These are phyloP conservation scores for Cephus nigrinus DNA, from an alignment of 2,888 invertebrate species.

Conservation along the genomic window DNA sequence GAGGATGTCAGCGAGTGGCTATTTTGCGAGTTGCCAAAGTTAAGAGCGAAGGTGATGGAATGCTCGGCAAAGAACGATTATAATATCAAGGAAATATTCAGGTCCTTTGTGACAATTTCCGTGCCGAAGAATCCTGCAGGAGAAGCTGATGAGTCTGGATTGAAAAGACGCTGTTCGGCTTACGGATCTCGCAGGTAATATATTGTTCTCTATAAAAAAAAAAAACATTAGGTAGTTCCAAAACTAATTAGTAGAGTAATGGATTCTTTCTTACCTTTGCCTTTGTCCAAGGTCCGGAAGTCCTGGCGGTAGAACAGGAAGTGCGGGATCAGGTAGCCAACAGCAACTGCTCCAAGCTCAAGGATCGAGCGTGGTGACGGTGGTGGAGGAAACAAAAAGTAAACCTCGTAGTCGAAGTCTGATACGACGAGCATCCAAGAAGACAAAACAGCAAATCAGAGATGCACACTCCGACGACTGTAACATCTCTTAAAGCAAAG, in stretches of 20 bases:
- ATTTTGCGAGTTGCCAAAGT: constrained; percentile 79
- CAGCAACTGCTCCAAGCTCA: constrained; percentile 55
- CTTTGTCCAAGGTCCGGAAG: constrained; percentile 51
- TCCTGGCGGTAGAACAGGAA: constrained; percentile 54
- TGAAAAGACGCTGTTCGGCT: constrained; percentile 81
- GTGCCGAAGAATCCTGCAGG: constrained; percentile 68
- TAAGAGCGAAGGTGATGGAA: constrained; percentile 80
- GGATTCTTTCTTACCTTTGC: background rate
- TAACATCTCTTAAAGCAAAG: constrained; percentile 73
- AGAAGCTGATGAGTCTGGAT: constrained; percentile 71
- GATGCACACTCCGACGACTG: constrained; percentile 79
- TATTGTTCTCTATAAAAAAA: background rate
- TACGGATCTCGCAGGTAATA: constrained; percentile 69
- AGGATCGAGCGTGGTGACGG: constrained; percentile 58
- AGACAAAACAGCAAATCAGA: constrained; percentile 82
- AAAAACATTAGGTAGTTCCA: background rate
- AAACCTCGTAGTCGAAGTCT: constrained; percentile 79
- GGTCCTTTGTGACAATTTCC: constrained; percentile 81
- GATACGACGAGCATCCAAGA: constrained; percentile 82
- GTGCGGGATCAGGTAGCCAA: constrained; percentile 52
- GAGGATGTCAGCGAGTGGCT: constrained; percentile 88
- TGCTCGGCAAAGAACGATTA: constrained; percentile 84
- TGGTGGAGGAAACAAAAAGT: constrained; percentile 67
- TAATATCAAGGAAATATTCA: constrained; percentile 84
- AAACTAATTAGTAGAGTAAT: background rate